Base-by-base conservation (phyloP, 2,797 vertebrate species). In the Girardinus metallicus region DNA sequence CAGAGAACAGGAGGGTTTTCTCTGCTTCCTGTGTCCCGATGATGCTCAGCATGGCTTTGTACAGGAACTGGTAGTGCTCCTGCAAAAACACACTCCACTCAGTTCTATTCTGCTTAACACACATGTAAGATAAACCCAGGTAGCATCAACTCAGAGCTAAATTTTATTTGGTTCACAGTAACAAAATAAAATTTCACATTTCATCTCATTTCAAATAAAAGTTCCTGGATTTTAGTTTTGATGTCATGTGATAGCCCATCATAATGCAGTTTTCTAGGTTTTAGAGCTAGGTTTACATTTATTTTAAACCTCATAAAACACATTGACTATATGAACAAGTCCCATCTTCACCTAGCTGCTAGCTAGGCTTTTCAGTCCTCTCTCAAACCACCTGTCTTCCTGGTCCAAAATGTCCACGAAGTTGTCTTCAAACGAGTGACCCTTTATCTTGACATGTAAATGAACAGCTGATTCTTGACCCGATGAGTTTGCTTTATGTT, bases 31-130 rank as follows among this genome's bases (percentile, higher is more conserved):
- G 96, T 11, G 96, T 96, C 87, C 96, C 95, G 73, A 99, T 96
- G 41, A 99, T 96, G 93, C 98, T 99, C 91, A 99, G 96, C 89
- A 99, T 95, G 79, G 97, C 97, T 95, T 96, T 97, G 95, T 99
- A 99, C 76, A 99, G 96, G 93, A 99, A 99, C 92, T 98, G 97
- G 88, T 97, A 98, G 89, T 98, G 97, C 26, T 99, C 98, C 99
- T 99, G 88, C 16, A 84, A 80, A 53, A 31, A 68, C 62, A 72
- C 60, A 72, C 60, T 39, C 12, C 29, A 15, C 26, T 77, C 43
- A 76, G 43, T 49, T 5, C 15, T 62, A 34, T n/a, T 62, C 2
- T 18, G 16, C 16, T 64, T 64, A 36, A 21, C 16, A 36, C 16
- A 60, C 13, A 62, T 7, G 16, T 36, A 16, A 36, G 31, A 34